These are phyloP conservation scores for Pangasius mekongensis DNA, from an alignment of 2,797 vertebrate species.

Conservation along the genomic window DNA sequence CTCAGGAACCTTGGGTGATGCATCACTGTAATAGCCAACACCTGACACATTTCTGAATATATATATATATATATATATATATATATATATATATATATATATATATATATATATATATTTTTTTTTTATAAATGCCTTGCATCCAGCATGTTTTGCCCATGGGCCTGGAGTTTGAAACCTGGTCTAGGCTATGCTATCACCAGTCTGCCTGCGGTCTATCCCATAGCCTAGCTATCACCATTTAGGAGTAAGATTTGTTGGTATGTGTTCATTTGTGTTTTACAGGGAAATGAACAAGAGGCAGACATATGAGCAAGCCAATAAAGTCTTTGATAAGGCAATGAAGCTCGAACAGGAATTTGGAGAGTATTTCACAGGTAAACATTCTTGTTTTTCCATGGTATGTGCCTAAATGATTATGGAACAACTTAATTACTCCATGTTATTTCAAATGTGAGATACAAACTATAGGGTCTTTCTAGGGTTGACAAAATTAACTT, in stretches of 20 bases:
- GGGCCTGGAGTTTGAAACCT: not conserved
- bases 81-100: too few relatives aligned
- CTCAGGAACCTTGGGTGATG: not conserved
- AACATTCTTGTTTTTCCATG: conserved; percentile 11
- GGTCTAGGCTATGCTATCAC: not conserved
- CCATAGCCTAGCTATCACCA: not conserved
- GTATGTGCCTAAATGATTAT: not conserved
- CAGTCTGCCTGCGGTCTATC: not conserved
- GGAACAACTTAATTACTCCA: not conserved
- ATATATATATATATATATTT: too few relatives aligned
- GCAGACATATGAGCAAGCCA: conserved; percentile 97
- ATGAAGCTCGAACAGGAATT: conserved; percentile 98
- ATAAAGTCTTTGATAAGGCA: conserved; percentile 98
- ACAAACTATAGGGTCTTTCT: not conserved
- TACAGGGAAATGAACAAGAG: conserved; percentile 97
- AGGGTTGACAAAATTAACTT: not conserved
- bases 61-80: too few relatives aligned
- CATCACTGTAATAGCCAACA: not conserved
- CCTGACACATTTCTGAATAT: not conserved
- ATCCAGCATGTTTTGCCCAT: not conserved
- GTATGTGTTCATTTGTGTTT: conserved; percentile 29
- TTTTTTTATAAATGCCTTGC: not conserved
- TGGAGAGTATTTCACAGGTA: conserved; percentile 99
- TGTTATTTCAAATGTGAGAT: not conserved
- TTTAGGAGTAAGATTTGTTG: not conserved